These are phyloP conservation scores for Salvator merianae DNA, from an alignment of 2,113 vertebrate species.

Conservation along the genomic window DNA sequence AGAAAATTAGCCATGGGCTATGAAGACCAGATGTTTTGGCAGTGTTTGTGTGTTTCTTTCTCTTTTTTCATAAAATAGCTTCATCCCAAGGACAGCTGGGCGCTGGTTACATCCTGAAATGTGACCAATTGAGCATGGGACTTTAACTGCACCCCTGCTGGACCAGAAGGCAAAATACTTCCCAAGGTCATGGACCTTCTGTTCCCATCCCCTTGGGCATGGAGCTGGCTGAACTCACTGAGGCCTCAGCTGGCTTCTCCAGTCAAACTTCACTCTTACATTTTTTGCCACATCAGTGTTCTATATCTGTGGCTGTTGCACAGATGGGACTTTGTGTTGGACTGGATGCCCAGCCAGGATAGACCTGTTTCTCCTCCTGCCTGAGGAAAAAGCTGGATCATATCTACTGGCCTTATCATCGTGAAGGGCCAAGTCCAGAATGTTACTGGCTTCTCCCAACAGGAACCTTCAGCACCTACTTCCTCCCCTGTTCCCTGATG, in stretches of 20 bases:
- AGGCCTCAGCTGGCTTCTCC: not conserved
- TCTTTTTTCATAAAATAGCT: constrained; percentile 25
- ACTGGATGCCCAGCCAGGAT: not conserved
- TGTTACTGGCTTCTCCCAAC: not conserved
- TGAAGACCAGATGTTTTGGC: constrained; percentile 36
- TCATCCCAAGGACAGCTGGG: constrained; percentile 27
- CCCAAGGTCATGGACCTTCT: not conserved
- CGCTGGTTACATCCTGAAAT: constrained; percentile 19
- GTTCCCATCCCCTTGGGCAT: not conserved
- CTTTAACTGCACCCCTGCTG: constrained; percentile 23
- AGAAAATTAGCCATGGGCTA: constrained; percentile 16
- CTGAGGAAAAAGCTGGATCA: not conserved
- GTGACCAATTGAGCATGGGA: constrained; percentile 32
- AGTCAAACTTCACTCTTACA: not conserved
- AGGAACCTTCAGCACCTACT: not conserved
- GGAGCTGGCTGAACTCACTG: not conserved
- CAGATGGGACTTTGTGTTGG: not conserved
- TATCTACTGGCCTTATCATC: not conserved
- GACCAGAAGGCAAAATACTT: accelerated
- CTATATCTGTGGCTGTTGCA: not conserved
- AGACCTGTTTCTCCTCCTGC: not conserved
- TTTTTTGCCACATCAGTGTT: not conserved
- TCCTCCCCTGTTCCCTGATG: too few relatives aligned
- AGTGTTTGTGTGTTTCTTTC: not conserved
- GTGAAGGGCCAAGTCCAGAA: not conserved